Conservation (phyloP, 1,140 invertebrate species). For the Andrena cerasifolii region DNA sequence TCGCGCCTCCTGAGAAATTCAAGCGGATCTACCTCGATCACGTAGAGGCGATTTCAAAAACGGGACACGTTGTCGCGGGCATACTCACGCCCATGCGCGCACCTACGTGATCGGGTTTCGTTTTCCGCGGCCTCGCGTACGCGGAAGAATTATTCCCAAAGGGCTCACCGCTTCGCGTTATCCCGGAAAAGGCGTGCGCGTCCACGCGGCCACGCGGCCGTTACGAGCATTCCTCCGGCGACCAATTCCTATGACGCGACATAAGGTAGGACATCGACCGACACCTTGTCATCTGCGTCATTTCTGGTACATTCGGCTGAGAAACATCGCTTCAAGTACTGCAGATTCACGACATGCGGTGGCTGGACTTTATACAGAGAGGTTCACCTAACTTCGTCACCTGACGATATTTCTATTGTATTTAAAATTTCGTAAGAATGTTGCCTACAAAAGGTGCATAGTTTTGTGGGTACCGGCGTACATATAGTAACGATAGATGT, state of each 20-base stretch:
- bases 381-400: no score
- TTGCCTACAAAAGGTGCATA: no score
- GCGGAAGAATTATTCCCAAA: slow-evolving; percentile 49
- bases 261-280: no score
- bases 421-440: no score
- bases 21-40: slow-evolving; percentile 68
- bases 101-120: slow-evolving; percentile 75
- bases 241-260: not conserved
- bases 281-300: no score
- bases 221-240: slow-evolving; percentile 3
- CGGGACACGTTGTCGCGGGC: slow-evolving; percentile 72
- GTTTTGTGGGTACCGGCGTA: no score
- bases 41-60: slow-evolving; percentile 76
- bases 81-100: slow-evolving; percentile 65
- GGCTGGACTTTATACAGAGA: no score
- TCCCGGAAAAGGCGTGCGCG: slow-evolving; percentile 44
- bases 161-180: slow-evolving; percentile 39
- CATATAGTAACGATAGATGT: no score
- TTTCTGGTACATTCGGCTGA: no score
- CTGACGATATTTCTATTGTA: no score
- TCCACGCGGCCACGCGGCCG: not conserved
- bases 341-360: no score
- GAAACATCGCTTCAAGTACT: no score
- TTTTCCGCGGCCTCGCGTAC: slow-evolving; percentile 57
- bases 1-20: slow-evolving; percentile 43